Percentiles rank a stretch among this genome's conserved stretches.
Evolutionary conservation across 1,140 invertebrate species (phyloP).

Genomic region (Pissodes strobi): DNA sequence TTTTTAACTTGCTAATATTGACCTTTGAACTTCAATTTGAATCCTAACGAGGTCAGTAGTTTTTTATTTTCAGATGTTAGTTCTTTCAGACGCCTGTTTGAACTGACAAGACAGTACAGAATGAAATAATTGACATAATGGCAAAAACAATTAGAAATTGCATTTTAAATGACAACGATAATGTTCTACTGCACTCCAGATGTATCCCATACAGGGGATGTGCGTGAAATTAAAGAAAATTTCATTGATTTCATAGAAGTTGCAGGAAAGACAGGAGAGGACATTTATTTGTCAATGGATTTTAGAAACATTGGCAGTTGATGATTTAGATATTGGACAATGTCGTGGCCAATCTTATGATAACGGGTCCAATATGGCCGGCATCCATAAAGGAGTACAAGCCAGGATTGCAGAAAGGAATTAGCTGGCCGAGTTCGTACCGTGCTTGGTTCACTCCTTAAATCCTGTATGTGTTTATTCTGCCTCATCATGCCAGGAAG

Average conservation of each 20-base stretch:
- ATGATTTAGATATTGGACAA: background rate
- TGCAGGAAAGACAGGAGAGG: background rate
- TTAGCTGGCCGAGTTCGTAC: conserved; percentile 5
- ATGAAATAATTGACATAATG: too few species aligned
- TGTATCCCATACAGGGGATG: background rate
- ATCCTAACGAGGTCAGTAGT: too few species aligned
- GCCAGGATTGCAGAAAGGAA: conserved; percentile 1
- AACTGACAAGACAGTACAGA: background rate
- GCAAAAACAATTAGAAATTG: too few species aligned
- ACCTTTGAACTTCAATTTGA: too few species aligned
- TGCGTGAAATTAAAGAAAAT: conserved; percentile 2
- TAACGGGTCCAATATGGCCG: conserved; percentile 5
- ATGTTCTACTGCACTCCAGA: too few species aligned
- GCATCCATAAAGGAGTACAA: background rate
- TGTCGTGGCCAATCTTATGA: conserved; percentile 3
- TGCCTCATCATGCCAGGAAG: conserved; percentile 12
- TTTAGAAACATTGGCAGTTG: conserved; percentile 1
- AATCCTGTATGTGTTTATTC: conserved; percentile 17
- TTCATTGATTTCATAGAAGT: conserved; percentile 2
- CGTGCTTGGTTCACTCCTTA: conserved; percentile 7
- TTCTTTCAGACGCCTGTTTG: too few species aligned
- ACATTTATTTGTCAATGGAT: background rate
- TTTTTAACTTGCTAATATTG: too few species aligned
- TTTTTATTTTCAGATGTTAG: too few species aligned
- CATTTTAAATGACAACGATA: too few species aligned